Percentiles rank a stretch among this genome's conserved stretches.
phyloP scores from a whole-genome alignment of 92 coral and sea anemone species.

The Phenganax subtilis region DNA sequence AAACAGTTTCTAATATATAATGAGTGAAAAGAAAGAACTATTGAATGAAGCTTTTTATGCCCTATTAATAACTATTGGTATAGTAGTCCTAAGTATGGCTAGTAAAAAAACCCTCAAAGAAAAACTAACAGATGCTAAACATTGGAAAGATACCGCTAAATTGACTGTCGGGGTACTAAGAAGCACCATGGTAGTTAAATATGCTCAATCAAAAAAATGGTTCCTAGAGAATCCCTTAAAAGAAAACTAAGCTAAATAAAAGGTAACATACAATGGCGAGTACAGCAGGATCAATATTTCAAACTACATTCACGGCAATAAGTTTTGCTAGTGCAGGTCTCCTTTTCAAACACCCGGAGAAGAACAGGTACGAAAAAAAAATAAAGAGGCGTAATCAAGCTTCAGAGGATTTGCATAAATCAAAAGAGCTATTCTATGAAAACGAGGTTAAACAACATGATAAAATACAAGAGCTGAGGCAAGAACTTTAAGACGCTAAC shows the following conservation, averaged over 20 bases:
- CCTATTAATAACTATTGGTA: background rate
- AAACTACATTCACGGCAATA: constrained; percentile 15
- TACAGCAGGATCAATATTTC: constrained; percentile 5
- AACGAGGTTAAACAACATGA: too few relatives aligned
- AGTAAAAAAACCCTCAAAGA: background rate
- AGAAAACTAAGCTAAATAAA: background rate
- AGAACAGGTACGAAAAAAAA: too few relatives aligned
- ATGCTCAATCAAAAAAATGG: constrained; percentile 2
- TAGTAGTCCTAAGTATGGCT: background rate
- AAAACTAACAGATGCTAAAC: background rate
- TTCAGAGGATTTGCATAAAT: too few relatives aligned
- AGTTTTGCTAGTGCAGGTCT: constrained; percentile 10
- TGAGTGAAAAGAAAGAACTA: background rate
- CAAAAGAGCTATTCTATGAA: too few relatives aligned
- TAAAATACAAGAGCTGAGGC: too few relatives aligned
- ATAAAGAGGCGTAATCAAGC: too few relatives aligned
- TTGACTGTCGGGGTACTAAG: background rate
- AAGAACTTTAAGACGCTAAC: too few relatives aligned
- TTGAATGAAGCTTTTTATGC: constrained; percentile 24
- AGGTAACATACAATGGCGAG: constrained; percentile 10
- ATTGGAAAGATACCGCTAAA: background rate
- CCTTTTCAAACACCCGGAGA: background rate
- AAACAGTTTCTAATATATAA: background rate
- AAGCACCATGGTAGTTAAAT: constrained; percentile 3
- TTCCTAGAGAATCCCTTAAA: constrained; percentile 30